Base-by-base conservation (phyloP, 2,113 vertebrate species). In the Aegotheles bennettii region DNA sequence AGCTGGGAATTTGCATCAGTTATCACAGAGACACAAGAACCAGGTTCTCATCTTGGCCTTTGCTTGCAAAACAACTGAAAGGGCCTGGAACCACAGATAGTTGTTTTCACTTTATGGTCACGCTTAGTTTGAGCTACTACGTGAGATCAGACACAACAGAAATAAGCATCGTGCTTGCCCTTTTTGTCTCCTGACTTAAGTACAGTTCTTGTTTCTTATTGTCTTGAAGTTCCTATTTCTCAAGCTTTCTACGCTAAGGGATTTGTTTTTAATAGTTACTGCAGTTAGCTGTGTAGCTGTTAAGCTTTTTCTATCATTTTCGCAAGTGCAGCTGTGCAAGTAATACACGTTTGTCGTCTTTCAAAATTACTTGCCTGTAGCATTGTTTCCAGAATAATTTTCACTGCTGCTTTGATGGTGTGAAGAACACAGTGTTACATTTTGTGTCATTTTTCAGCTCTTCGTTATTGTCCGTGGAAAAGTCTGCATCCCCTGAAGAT, bases 281-380 rank as follows among this genome's bases (percentile, higher is more conserved):
- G 7, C 40, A 60, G 21, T 73, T 90, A 28, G n/a, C 38, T 21
- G 79, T 35, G 4, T 80, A 54, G 36, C 75, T 65, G 15, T 61
- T 60, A 88, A 77, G 67, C 16, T 45, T 93, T 90, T 90, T 69
- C 65, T 75, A 73, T 78, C 53, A n/a, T 57, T 93, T 79, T 74
- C 0, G 1, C 26, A 45, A 85, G 21, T 40, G 31, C 71, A 86
- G 71, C 75, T 90, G 63, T 47, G 63, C 36, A 61, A 87, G 84
- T 65, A 76, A 61, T 77, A 90, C 7, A 25, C 2, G 0, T 85
- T 92, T 71, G 45, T 89, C 57, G 82, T 1, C 40, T 61, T 79
- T 91, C 61, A 82, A 67, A 96, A 91, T 83, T 54, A 51, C 54
- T 91, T 92, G 79, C 75, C 94, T 86, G 16, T 79, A 76, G 91